phyloP scores from a whole-genome alignment of 2,797 vertebrate species.

The Pogoniulus pusillus region DNA sequence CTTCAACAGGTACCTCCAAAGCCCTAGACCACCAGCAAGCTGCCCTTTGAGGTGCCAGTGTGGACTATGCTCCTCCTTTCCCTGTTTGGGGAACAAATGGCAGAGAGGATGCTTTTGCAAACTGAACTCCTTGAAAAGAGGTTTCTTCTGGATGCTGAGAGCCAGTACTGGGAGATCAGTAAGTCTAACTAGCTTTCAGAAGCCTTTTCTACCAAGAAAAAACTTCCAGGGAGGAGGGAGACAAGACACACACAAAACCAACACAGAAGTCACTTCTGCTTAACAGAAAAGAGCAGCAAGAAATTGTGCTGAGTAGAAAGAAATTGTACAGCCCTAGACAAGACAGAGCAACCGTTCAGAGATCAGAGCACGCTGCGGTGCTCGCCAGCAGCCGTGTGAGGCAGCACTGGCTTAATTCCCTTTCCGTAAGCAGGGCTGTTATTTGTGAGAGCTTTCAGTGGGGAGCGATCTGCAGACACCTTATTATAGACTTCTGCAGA shows the following conservation, averaged over 20 bases:
- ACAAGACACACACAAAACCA: not conserved
- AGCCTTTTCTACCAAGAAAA: not conserved
- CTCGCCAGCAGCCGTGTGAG: not conserved
- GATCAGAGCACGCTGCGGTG: not conserved
- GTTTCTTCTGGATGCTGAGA: not conserved
- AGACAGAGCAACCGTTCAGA: not conserved
- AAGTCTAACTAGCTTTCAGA: constrained; percentile 2
- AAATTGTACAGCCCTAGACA: not conserved
- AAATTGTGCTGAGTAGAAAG: not conserved
- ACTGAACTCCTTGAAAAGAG: not conserved
- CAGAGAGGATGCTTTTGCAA: not conserved
- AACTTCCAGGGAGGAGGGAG: not conserved
- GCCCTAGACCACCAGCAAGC: not conserved
- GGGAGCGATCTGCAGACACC: constrained; percentile 58
- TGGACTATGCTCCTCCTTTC: not conserved
- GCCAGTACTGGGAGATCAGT: not conserved
- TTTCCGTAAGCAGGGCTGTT: not conserved
- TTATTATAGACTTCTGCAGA: constrained; percentile 69
- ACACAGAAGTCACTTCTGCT: not conserved
- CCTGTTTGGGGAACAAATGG: not conserved
- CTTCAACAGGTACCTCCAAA: not conserved
- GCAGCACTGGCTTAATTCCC: constrained; percentile 32
- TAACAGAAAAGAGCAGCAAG: not conserved
- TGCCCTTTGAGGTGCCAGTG: not conserved
- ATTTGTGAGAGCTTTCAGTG: constrained; percentile 54